These are phyloP conservation scores for Otus sunia DNA, from an alignment of 2,113 vertebrate species.

Conservation along the genomic window DNA sequence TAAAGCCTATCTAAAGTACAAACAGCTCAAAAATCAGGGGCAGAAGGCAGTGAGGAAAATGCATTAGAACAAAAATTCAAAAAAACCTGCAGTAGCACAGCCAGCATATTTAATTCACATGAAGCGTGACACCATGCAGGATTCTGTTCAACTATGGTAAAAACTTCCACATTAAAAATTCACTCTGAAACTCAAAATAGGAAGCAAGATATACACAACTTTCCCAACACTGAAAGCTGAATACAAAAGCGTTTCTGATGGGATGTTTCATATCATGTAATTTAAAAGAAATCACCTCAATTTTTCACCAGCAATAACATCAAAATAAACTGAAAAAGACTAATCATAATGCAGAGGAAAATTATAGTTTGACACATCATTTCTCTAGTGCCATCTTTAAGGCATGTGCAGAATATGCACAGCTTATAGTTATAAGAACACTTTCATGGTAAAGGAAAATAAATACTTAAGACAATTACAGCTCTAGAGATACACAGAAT, in stretches of 20 bases:
- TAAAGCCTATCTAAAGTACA: background rate
- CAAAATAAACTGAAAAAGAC: background rate
- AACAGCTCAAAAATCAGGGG: background rate
- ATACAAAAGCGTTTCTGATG: background rate
- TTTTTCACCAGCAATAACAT: background rate
- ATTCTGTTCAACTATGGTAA: background rate
- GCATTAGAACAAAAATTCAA: background rate
- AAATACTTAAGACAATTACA: background rate
- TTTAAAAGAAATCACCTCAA: background rate
- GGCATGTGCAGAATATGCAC: background rate
- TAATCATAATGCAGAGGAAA: background rate
- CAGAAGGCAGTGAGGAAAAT: background rate
- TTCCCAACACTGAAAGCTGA: slow-evolving; percentile 20
- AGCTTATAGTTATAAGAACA: background rate
- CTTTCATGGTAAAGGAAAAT: background rate
- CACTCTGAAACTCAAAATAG: slow-evolving; percentile 33
- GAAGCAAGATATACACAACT: background rate
- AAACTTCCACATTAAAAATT: slow-evolving; percentile 19
- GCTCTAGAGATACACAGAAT: background rate
- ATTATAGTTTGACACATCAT: background rate
- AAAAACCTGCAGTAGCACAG: background rate
- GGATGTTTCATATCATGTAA: background rate
- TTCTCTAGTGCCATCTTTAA: background rate
- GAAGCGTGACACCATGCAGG: slow-evolving; percentile 28
- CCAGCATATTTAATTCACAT: background rate